phyloP scores from a whole-genome alignment of 1,140 invertebrate genomes.

The Lasioglossum albipes region DNA sequence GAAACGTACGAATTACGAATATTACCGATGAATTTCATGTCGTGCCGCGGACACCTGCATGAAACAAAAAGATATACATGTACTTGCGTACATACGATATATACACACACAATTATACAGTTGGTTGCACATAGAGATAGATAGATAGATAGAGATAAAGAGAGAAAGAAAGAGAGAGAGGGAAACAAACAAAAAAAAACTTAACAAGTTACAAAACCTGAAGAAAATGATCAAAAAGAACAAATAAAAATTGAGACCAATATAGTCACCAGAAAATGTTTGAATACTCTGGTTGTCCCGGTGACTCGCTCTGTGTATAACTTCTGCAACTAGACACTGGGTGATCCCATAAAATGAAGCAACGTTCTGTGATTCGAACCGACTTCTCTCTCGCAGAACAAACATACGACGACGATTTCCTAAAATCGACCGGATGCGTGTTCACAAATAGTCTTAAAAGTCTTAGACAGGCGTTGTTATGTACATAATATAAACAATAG shows the following conservation, averaged over 20 bases:
- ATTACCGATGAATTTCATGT: neutral
- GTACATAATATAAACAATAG: slow-evolving; percentile 49
- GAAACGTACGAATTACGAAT: neutral
- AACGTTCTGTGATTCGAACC: slow-evolving; percentile 5
- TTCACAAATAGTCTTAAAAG: slow-evolving; percentile 33
- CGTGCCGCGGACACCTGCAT: neutral
- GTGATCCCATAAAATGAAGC: slow-evolving; percentile 32
- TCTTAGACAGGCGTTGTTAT: slow-evolving; percentile 55
- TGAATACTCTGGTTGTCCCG: neutral
- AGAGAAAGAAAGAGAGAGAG: no score
- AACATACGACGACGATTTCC: neutral
- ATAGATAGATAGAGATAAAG: no score
- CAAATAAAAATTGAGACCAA: no score
- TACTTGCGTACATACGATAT: no score
- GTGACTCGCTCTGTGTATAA: slow-evolving; percentile 3
- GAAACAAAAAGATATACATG: neutral
- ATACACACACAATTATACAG: no score
- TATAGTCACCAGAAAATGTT: neutral
- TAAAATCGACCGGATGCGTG: slow-evolving; percentile 37
- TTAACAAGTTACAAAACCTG: neutral
- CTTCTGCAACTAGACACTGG: neutral
- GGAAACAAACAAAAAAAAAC: neutral
- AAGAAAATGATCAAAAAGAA: no score
- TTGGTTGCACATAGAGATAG: no score
- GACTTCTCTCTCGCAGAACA: neutral